Base-by-base conservation (phyloP, 2,113 vertebrate species). In the Atrichornis clamosus region DNA sequence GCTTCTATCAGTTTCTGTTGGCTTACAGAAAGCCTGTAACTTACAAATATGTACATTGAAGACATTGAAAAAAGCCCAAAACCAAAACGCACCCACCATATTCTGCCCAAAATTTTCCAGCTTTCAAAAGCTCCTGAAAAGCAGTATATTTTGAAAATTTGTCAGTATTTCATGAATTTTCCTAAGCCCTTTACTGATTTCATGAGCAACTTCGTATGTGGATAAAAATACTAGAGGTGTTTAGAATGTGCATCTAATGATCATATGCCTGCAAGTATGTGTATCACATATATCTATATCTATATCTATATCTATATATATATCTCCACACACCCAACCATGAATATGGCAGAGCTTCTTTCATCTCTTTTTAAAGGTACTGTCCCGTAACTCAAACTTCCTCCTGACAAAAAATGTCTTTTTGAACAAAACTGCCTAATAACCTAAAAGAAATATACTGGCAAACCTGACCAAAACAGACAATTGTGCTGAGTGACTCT, bases 241-340 rank as follows among this genome's bases (percentile, higher is more conserved):
- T 28, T 30, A 22, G 14, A 52, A 9, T 13, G 6, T 2, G 1
- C 10, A 32, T 35, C 12, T 49, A 58, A 53, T 21, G 9, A 82
- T 24, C 22, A n/a, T 0, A 56, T 5, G 5, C 18, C 33, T 15
- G 78, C 15, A 33, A 0, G 0, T 44, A 15, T 19, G 12, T 70
- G 33, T 59, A 59, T 17, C 9, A 42, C 15, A 26, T 3, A 18
- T 4, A 37, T 3, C n/a, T n/a, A n/a, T n/a, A n/a, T n/a, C n/a
- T n/a, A n/a, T n/a, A n/a, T n/a, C n/a, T n/a, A n/a, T n/a, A n/a
- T n/a, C n/a, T n/a, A n/a, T 17, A 26, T 3, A 18, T 4, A 37
- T 3, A 17, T 5, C 65, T 11, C 49, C 13, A 35, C 7, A 46
- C 18, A 39, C 3, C 23, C 32, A 50, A 15, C 8, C 50, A 50